A percentile compares a stretch with the other conserved stretches of the same genome.
Conservation (phyloP, 2,113 vertebrate species). For the Microcebus jonahi region DNA sequence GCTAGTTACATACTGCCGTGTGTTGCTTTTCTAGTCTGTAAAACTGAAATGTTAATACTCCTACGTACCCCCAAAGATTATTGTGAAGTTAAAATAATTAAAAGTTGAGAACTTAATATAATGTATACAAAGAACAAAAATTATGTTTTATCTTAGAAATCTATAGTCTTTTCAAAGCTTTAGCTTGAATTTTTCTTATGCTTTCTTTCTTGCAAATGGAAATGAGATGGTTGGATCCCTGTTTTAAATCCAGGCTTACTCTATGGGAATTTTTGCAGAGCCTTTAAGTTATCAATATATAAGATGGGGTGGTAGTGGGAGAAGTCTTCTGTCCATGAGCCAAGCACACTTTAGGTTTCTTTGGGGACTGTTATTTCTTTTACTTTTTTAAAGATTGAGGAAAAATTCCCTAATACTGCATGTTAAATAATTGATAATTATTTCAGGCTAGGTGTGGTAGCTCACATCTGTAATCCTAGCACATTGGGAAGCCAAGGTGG, state of each 20-base stretch:
- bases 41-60: neutral
- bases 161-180: neutral
- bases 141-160: conserved; percentile 19
- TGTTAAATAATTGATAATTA: neutral
- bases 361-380: neutral
- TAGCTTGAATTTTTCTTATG: neutral
- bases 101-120: neutral
- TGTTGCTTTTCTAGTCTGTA: neutral
- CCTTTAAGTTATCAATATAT: neutral
- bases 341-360: neutral
- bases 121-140: neutral
- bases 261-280: neutral
- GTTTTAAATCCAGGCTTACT: neutral
- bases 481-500: too few relatives aligned
- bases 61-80: neutral
- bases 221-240: neutral
- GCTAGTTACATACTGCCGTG: neutral
- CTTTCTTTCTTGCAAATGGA: neutral
- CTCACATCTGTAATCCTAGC: too few relatives aligned
- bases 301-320: neutral
- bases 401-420: neutral
- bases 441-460: too few relatives aligned
- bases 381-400: neutral
- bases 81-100: neutral
- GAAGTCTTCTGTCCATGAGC: neutral